These are phyloP conservation scores for Diceros bicornis DNA, from an alignment of 2,797 vertebrate species.

Conservation along the genomic window DNA sequence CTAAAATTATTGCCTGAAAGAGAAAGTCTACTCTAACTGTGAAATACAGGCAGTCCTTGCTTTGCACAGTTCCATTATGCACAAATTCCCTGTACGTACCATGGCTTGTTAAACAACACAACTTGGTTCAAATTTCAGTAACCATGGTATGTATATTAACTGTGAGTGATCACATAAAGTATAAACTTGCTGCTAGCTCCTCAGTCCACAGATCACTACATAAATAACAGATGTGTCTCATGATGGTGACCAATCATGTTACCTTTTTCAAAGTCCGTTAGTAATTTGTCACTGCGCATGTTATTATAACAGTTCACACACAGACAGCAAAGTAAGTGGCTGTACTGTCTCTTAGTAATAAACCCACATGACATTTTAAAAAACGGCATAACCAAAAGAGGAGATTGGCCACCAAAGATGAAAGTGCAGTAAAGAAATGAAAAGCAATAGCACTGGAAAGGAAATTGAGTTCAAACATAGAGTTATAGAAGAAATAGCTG, in stretches of 20 bases:
- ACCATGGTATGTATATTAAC: not conserved
- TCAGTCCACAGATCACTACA: not conserved
- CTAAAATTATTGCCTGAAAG: not conserved
- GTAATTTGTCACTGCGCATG: not conserved
- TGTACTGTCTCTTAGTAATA: not conserved
- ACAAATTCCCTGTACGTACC: not conserved
- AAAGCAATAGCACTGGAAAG: not conserved
- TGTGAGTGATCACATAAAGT: not conserved
- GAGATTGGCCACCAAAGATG: not conserved
- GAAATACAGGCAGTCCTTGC: not conserved
- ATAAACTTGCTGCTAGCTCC: not conserved
- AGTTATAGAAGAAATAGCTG: not conserved
- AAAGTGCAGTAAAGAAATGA: not conserved
- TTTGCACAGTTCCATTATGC: not conserved
- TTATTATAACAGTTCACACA: not conserved
- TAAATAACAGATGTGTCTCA: not conserved
- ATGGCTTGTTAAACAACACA: not conserved
- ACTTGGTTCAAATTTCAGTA: not conserved
- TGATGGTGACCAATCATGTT: not conserved
- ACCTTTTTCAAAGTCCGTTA: not conserved
- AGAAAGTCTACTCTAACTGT: not conserved
- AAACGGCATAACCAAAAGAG: not conserved
- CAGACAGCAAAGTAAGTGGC: not conserved
- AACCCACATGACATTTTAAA: not conserved
- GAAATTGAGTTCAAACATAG: not conserved